Evolutionary conservation across 2,797 vertebrate species (phyloP).

Genomic region (Gymnodraco acuticeps): DNA sequence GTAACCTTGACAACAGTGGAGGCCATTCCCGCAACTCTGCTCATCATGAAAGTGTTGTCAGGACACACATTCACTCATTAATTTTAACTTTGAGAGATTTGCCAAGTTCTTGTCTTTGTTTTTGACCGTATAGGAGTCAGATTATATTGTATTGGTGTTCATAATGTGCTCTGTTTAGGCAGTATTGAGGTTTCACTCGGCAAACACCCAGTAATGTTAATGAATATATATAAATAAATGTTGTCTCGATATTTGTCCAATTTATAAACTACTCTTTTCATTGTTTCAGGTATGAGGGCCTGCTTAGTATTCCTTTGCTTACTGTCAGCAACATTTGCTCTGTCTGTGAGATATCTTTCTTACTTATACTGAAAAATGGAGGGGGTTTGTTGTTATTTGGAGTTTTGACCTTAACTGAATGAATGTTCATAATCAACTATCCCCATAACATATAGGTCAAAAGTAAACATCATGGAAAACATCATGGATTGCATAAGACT

Average conservation of each 20-base stretch:
- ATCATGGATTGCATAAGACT: constrained; percentile 62
- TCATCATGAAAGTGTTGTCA: constrained; percentile 59
- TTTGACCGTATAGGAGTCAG: constrained; percentile 12
- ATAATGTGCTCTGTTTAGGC: background rate
- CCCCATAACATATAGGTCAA: constrained; percentile 69
- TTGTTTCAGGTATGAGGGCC: constrained; percentile 81
- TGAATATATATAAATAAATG: background rate
- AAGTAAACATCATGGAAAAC: constrained; percentile 78
- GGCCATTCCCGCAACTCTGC: constrained; percentile 48
- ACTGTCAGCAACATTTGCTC: constrained; percentile 73
- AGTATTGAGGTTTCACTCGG: background rate
- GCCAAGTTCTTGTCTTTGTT: constrained; percentile 48
- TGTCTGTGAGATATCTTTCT: constrained; percentile 72
- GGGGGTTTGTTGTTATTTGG: background rate
- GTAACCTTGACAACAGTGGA: constrained; percentile 74
- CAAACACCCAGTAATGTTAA: background rate
- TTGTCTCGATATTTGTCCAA: background rate
- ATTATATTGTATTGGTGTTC: constrained; percentile 6
- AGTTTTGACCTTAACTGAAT: background rate
- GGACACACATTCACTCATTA: constrained; percentile 69
- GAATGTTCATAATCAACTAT: background rate
- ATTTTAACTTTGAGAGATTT: constrained; percentile 46
- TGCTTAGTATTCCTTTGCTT: constrained; percentile 72
- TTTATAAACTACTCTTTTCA: background rate
- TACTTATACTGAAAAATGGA: constrained; percentile 10